These are phyloP conservation scores for Oasisia sp. DNA, from an alignment of 2,888 invertebrate species.

Conservation along the genomic window DNA sequence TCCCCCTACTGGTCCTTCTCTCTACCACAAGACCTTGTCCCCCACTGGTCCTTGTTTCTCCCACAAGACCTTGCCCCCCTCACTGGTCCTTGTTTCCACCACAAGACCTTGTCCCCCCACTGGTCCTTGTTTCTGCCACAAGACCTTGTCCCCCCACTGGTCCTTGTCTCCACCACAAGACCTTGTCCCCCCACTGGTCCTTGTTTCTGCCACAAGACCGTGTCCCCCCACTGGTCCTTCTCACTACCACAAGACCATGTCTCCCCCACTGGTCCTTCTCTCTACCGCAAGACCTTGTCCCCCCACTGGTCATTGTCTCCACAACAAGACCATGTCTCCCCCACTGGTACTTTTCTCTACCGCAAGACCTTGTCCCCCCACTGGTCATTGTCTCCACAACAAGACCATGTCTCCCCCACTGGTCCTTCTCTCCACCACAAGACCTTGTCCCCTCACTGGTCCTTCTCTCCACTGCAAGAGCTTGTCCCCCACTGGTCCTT, in stretches of 20 bases:
- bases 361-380: too few relatives aligned
- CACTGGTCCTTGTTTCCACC: not conserved
- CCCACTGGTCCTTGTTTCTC: not conserved
- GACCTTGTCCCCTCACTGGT: too few relatives aligned
- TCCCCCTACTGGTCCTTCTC: not conserved
- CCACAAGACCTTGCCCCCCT: not conserved
- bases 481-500: too few relatives aligned
- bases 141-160: too few relatives aligned
- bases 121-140: not conserved
- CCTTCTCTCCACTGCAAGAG: too few relatives aligned
- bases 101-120: not conserved
- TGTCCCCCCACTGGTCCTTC: not conserved
- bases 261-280: not conserved
- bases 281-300: not conserved
- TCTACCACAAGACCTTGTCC: too few relatives aligned
- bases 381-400: too few relatives aligned
- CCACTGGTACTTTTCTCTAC: too few relatives aligned
- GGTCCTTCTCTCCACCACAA: too few relatives aligned
- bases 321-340: not conserved
- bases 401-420: too few relatives aligned
- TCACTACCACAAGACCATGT: too few relatives aligned
- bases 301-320: not conserved
- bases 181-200: not conserved
- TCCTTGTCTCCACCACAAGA: not conserved
- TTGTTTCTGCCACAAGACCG: not conserved